phyloP scores from a whole-genome alignment of 2,797 vertebrate genomes.

The Diceros bicornis region DNA sequence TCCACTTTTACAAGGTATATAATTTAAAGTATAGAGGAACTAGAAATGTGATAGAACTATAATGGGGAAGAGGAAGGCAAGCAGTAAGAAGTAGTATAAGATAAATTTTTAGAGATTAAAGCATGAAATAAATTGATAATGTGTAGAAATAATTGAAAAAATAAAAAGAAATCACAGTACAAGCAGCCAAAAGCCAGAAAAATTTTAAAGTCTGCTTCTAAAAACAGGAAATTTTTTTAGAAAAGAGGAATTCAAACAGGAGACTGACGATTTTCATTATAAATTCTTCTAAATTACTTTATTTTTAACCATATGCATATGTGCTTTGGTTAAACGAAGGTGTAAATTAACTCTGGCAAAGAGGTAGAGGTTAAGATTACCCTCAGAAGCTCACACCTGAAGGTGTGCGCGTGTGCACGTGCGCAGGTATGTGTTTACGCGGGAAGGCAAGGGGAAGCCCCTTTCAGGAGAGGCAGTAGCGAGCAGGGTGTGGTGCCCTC shows the following conservation, averaged over 20 bases:
- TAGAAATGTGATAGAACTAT: not conserved
- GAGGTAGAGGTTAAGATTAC: not conserved
- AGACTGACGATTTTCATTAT: not conserved
- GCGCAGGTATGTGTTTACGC: no score
- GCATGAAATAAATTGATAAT: constrained; percentile 15
- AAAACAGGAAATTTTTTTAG: constrained; percentile 14
- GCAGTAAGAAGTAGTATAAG: not conserved
- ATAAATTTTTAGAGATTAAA: constrained; percentile 20
- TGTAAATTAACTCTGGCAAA: constrained; percentile 36
- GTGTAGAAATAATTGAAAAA: not conserved
- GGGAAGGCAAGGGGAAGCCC: not conserved
- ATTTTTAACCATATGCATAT: constrained; percentile 41
- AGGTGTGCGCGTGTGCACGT: rapidly evolving
- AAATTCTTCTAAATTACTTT: constrained; percentile 40
- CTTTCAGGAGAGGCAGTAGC: rapidly evolving
- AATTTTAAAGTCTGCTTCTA: not conserved
- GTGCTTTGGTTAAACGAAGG: not conserved
- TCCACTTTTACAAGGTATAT: not conserved
- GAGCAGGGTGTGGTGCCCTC: rapidly evolving
- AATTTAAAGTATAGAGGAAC: not conserved
- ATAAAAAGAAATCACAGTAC: not conserved
- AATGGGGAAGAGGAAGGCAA: not conserved
- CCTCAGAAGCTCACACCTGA: not conserved
- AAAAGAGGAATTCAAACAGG: constrained; percentile 40
- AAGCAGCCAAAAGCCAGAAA: not conserved